These are phyloP conservation scores for Trematomus loennbergii DNA, from an alignment of 2,113 vertebrate species.

Conservation along the genomic window DNA sequence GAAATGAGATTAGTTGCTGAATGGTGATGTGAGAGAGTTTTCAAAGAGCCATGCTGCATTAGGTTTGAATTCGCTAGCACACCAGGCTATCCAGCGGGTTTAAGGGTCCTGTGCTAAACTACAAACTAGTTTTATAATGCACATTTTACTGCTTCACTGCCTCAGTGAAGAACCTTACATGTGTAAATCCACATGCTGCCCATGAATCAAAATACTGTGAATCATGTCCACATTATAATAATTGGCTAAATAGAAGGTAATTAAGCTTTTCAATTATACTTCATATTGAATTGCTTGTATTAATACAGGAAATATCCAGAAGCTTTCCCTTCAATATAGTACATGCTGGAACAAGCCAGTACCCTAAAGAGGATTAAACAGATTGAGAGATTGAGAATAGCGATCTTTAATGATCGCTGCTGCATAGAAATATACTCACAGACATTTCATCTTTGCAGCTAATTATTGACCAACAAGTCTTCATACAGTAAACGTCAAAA, in stretches of 20 bases:
- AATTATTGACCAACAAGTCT: not conserved
- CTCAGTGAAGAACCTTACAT: constrained; percentile 23
- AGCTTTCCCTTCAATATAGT: not conserved
- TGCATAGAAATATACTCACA: not conserved
- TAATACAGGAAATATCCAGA: not conserved
- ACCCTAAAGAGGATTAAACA: not conserved
- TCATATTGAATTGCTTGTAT: not conserved
- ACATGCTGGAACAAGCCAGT: not conserved
- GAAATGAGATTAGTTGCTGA: constrained; percentile 88
- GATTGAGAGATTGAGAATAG: not conserved
- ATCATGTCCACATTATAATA: not conserved
- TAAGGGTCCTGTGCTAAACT: constrained; percentile 49
- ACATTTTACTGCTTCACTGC: constrained; percentile 34
- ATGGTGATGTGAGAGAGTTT: constrained; percentile 85
- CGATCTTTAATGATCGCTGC: not conserved
- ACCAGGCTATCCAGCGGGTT: constrained; percentile 65
- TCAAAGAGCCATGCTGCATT: constrained; percentile 81
- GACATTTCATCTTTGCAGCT: not conserved
- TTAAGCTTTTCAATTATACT: not conserved
- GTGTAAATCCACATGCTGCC: constrained; percentile 19
- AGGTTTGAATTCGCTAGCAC: constrained; percentile 71
- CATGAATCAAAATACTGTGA: not conserved
- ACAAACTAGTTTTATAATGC: constrained; percentile 54
- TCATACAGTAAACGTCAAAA: not conserved
- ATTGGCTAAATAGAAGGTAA: not conserved